phyloP scores from a whole-genome alignment of 2,797 vertebrate species.

The Psittacula echo region DNA sequence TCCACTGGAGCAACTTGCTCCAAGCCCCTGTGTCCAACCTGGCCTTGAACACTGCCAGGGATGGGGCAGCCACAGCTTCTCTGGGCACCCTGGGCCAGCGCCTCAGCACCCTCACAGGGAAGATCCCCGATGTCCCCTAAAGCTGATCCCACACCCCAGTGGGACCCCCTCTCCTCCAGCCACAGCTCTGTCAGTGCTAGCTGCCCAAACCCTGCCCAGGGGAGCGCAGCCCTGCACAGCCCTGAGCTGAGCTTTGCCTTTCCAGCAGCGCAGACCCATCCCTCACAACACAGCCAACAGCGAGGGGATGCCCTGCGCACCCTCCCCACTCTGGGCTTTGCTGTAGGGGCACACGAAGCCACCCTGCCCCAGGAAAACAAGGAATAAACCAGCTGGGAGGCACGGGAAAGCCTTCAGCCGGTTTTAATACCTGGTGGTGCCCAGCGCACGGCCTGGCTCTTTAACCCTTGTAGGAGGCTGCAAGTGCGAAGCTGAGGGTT shows the following conservation, averaged over 20 bases:
- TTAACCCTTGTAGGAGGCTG: neutral
- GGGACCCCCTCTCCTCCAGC: neutral
- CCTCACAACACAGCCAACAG: neutral
- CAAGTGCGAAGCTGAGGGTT: neutral
- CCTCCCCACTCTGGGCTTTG: neutral
- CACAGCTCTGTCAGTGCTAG: fast-evolving
- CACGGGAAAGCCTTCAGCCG: neutral
- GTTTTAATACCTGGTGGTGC: slow-evolving; percentile 33
- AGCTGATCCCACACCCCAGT: fast-evolving
- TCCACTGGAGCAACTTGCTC: neutral
- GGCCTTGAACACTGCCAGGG: neutral
- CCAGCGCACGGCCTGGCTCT: neutral
- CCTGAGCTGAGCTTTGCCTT: fast-evolving
- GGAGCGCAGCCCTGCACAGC: neutral
- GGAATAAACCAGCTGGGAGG: neutral
- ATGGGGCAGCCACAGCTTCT: neutral
- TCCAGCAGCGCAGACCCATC: neutral
- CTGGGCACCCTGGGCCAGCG: neutral
- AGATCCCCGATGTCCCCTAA: neutral
- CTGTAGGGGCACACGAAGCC: neutral
- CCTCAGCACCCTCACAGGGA: neutral
- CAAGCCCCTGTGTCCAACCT: neutral
- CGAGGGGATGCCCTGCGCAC: fast-evolving
- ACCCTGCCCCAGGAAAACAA: neutral
- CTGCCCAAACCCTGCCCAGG: neutral